Evolutionary conservation across 2,113 vertebrate genomes (phyloP).

Genomic region (Acanthochromis polyacanthus): DNA sequence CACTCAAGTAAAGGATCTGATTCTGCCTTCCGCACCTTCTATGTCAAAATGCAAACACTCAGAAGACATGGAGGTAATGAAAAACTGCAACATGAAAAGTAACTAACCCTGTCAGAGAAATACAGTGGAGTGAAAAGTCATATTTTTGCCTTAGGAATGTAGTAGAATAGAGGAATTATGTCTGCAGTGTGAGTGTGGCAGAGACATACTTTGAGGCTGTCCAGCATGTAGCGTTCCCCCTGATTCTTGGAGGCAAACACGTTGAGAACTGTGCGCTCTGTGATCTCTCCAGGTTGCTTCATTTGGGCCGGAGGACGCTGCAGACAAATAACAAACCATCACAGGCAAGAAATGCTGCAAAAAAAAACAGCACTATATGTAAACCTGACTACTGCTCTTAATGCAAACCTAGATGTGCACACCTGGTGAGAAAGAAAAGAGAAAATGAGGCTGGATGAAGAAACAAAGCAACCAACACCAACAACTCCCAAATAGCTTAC

Average conservation of each 20-base stretch:
- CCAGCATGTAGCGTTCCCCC: slow-evolving; percentile 85
- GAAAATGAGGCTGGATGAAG: neutral
- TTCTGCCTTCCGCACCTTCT: no score
- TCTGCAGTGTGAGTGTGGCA: neutral
- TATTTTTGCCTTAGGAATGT: no score
- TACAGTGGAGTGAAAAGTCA: no score
- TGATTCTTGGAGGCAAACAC: slow-evolving; percentile 80
- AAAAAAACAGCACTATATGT: neutral
- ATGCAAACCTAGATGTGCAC: neutral
- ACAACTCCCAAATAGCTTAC: no score
- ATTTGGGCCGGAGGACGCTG: slow-evolving; percentile 80
- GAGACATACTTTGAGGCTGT: slow-evolving; percentile 87
- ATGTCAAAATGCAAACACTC: no score
- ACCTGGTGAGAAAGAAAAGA: slow-evolving; percentile 6
- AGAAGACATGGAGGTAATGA: no score
- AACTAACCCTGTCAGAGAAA: no score
- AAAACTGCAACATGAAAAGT: no score
- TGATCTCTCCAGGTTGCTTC: slow-evolving; percentile 87
- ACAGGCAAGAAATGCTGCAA: neutral
- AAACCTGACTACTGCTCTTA: neutral
- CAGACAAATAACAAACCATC: slow-evolving; percentile 33
- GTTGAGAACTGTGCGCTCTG: slow-evolving; percentile 88
- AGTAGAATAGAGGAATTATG: neutral
- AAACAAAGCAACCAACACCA: slow-evolving; percentile 9
- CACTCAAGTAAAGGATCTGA: no score